A percentile compares a stretch with the other conserved stretches of the same genome.
Conservation (phyloP, 2,113 vertebrate genomes). For the Solea solea region DNA sequence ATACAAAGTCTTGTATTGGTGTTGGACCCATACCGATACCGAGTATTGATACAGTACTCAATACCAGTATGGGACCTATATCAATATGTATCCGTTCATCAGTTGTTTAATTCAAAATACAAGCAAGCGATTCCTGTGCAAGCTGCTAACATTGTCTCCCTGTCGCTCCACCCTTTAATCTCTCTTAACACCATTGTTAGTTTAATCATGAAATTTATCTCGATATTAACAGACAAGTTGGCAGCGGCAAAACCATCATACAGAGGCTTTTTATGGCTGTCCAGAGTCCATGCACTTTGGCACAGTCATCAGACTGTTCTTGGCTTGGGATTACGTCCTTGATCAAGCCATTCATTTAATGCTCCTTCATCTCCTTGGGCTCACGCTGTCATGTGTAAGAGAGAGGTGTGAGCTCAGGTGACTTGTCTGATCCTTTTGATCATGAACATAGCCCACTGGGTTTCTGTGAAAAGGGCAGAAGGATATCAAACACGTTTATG, state of each 20-base stretch:
- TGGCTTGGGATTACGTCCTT: constrained; percentile 22
- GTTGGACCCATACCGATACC: no score
- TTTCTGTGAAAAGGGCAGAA: constrained; percentile 51
- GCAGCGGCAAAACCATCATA: not conserved
- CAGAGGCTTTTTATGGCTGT: constrained; percentile 40
- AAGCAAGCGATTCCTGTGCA: no score
- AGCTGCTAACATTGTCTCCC: not conserved
- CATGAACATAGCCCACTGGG: constrained; percentile 45
- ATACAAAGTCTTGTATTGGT: no score
- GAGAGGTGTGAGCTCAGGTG: constrained; percentile 50
- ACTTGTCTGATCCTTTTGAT: constrained; percentile 43
- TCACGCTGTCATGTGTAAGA: constrained; percentile 22
- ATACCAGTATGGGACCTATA: no score
- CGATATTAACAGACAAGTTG: no score
- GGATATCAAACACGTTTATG: constrained; percentile 50
- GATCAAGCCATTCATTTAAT: constrained; percentile 55
- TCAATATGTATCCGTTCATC: no score
- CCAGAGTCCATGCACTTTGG: constrained; percentile 42
- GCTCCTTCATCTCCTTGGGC: not conserved
- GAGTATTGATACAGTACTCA: no score
- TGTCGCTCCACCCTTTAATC: not conserved
- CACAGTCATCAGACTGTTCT: constrained; percentile 21
- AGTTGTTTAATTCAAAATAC: no score
- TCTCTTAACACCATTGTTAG: not conserved
- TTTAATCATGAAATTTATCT: not conserved